Percentiles rank a stretch among this genome's conserved stretches.
phyloP scores from a whole-genome alignment of 2,113 vertebrate genomes.

The Harpagus bidentatus region DNA sequence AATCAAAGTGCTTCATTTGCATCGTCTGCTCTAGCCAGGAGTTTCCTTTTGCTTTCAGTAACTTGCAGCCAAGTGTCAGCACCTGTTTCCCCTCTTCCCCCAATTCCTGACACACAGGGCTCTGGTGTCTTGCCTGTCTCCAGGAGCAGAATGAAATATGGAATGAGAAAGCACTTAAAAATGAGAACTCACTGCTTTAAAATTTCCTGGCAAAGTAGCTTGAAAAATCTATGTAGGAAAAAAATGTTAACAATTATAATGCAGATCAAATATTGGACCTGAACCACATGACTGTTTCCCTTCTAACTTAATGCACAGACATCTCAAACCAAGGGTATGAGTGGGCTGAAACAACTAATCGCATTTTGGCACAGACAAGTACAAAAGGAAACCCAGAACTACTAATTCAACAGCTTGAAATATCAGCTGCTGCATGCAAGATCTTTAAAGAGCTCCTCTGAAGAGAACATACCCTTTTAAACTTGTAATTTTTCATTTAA shows the following conservation, averaged over 20 bases:
- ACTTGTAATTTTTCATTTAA: conserved; percentile 8
- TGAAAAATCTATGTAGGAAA: conserved; percentile 12
- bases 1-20: background rate
- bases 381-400: conserved; percentile 61
- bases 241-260: conserved; percentile 1
- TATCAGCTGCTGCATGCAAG: conserved; percentile 59
- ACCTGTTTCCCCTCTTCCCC: background rate
- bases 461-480: conserved; percentile 58
- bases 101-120: background rate
- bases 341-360: conserved; percentile 66
- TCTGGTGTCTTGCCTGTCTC: background rate
- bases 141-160: background rate
- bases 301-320: conserved; percentile 50
- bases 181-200: background rate
- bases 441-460: conserved; percentile 48
- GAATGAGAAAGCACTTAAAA: conserved; percentile 27
- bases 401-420: conserved; percentile 68
- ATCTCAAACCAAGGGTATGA: conserved; percentile 55
- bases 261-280: conserved; percentile 24
- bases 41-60: background rate
- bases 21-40: background rate
- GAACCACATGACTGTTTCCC: conserved; percentile 11
- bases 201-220: background rate
- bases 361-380: conserved; percentile 58
- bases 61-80: background rate